Evolutionary conservation across 2,888 invertebrate genomes (phyloP), one percentile per base, ranked within the genome.

Genomic region (Machimus rusticus): DNA sequence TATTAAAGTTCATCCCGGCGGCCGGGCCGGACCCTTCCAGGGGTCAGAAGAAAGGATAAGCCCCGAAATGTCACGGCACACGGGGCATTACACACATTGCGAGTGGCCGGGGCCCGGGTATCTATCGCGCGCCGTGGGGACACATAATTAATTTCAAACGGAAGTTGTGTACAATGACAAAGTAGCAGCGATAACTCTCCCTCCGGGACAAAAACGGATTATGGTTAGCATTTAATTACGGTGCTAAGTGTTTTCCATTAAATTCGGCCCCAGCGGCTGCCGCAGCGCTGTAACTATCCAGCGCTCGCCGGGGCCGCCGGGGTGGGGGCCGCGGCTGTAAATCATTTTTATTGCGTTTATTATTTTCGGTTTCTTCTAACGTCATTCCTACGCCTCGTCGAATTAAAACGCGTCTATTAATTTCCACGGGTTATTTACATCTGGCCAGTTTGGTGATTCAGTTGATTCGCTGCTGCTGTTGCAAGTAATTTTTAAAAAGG

Each of bases 211-310:
- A 78, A 86, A 86, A 86, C 86, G 86, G 86, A 86, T 86, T 86
- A 86, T 86, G 77, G 86, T 77, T 77, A 86, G 77, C 86, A 86
- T 86, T 86, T 86, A 86, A 86, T 86, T 86, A 86, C 86, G 77
- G 86, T 78, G 86, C 86, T 86, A 86, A 86, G 86, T 86, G 86
- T 86, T 86, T 86, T 86, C 86, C 86, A 86, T 86, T 86, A 86
- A 86, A 86, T 86, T 51, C 77, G 86, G 55, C 86, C 86, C 86
- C 77, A 78, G 86, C 57, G 85, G 46, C 51, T 46, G 85, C 43
- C 74, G 31, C 34, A 43, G 34, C 46, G 9, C 19, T 85, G 43
- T 74, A 74, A 39, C 74, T 74, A 43, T n/a, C 19, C 23, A 16
- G 14, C 3, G 5, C 8, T 31, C n/a, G 76, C 0, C 5, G n/a